Base-by-base conservation (phyloP, 2,113 vertebrate genomes). In the Chloebia gouldiae region DNA sequence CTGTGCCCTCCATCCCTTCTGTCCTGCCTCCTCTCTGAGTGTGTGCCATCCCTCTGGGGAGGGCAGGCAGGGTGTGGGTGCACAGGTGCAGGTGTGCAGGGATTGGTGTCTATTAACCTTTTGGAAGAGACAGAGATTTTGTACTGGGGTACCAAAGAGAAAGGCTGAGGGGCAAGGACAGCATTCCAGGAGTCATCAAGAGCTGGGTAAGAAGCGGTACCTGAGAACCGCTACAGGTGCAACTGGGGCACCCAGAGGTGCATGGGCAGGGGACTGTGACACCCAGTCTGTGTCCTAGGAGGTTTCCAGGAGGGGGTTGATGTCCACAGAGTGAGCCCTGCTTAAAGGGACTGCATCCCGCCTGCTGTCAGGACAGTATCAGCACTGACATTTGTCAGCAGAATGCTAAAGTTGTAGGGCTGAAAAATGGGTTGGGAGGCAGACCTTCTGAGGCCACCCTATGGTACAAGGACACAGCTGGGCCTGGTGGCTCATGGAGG, bases 1-100 rank as follows among this genome's bases (percentile, higher is more conserved):
- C 19, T 57, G 17, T 82, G 40, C 30, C 23, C 40, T 54, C 40
- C 1, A 2, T 76, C 49, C 31, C 9, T 11, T 70, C 76, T 4
- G 4, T 68, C 49, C 57, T 13, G 1, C 2, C 0, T 63, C 7
- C 42, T 12, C 20, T 59, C 23, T 0, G 0, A 33, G 51, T 15
- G 30, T 40, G 21, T 71, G 56, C 19, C 15, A 23, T 40, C 35
- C 9, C 11, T 10, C 13, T 2, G 1, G 21, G 13, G 30, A 56
- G 44, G 44, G n/a, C 27, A 35, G 23, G 23, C 10, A 10, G 37
- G 22, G 8, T 77, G 25, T 51, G 27, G 11, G 13, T 44, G 37
- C 54, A 27, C 33, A 50, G 31, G 8, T 65, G 17, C 3, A 3
- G 11, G 7, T 60, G 27, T 49, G 37, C 7, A 45, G 13, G 42